Base-by-base conservation (phyloP, 2,797 vertebrate genomes). In the Malacoctenus gilli region DNA sequence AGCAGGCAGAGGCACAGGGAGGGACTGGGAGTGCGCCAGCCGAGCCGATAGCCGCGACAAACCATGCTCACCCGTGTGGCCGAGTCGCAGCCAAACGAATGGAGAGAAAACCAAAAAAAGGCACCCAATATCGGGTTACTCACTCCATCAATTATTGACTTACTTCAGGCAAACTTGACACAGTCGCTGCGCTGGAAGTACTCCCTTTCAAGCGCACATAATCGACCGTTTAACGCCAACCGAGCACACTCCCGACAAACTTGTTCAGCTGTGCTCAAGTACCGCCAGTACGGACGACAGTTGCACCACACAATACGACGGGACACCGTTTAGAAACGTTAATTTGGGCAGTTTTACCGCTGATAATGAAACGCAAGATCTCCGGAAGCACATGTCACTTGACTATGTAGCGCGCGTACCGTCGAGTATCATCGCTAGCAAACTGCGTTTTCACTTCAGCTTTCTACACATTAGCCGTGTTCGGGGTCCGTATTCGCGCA, bases 371-470 rank as follows among this genome's bases (percentile, higher is more conserved):
- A 77, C 70, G 76, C 59, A 72, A 72, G 68, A 62, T 83, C 76
- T 84, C 78, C 86, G 84, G 85, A 88, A 86, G 85, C 88, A 90
- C 88, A 87, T 89, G 88, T 85, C 79, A 86, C 51, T 72, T 59
- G 79, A 74, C 75, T 68, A 38, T 47, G 49, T 57, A 71, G 72
- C 82, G 75, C 77, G 79, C 76, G 50, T n/a, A n/a, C n/a, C n/a
- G n/a, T 62, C 59, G n/a, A 47, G 61, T 30, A 50, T 48, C 35
- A 35, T 13, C 21, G 72, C 46, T 69, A 81, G 77, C 82, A 53
- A 80, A 75, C 25, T 60, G 72, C 72, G 69, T 75, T 76, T 70
- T 22, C 38, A 35, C 47, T 30, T 55, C 16, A n/a, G 13, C 42
- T 4, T 28, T 12, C 11, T 2, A 13, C 36, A 32, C 36, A n/a